Evolutionary conservation across 2,113 vertebrate genomes (phyloP), one percentile per base, ranked within the genome.

Genomic region (Neodon shergylaensis): DNA sequence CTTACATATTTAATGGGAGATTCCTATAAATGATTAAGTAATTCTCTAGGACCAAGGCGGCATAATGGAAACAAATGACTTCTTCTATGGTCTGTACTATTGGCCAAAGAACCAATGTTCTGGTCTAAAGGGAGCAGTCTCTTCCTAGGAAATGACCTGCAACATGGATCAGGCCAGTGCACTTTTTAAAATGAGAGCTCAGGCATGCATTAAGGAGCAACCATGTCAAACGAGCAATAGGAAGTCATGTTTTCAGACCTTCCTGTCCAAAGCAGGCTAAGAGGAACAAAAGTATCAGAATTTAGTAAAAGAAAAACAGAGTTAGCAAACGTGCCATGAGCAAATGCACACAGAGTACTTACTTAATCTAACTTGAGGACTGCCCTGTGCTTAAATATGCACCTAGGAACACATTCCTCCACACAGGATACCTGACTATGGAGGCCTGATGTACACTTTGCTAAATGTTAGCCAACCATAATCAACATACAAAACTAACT

Each of bases 201-300:
- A 54, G 91, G 31, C 61, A 24, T 87, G 10, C 73, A 91, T 39
- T 78, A 83, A 72, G n/a, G 10, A 86, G 16, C 58, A 77, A 65
- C 88, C 91, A 36, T 92, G 14, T 44, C 65, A 97, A 88, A 91
- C 11, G 22, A 96, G 26, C 14, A 81, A 87, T 4, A 81, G 33
- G 21, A 82, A 52, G 28, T 72, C 16, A 24, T 84, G 14, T 65
- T 87, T 95, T 95, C 65, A 83, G 84, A 82, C 78, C 17, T 86
- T 94, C 86, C 33, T 84, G 83, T 83, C 26, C 16, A 88, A 86
- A 95, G n/a, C 44, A 96, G 85, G 21, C 33, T 88, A 81, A 92
- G 11, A 54, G 26, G 42, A 77, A 91, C 17, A 68, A 91, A 96
- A 95, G 74, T 28, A 81, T 21, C 58, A 66, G 11, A 88, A 90